Base-by-base conservation (phyloP, 2,888 invertebrate species). In the Heliconius sara region DNA sequence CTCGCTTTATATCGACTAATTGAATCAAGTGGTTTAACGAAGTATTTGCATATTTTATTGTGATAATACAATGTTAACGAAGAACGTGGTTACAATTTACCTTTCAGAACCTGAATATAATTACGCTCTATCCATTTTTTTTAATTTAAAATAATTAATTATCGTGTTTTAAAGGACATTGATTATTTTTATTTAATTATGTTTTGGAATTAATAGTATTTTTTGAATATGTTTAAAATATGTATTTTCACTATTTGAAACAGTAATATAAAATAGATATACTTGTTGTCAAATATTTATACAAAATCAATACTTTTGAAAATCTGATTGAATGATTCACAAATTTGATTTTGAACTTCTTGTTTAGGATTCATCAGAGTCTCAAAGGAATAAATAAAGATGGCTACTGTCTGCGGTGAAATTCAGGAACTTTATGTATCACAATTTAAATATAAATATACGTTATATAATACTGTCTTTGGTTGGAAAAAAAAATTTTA, bases 21-120 rank as follows among this genome's bases (percentile, higher is more conserved):
- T 79, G 70, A 76, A 83, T 83, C 79, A 79, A 27, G 72, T 74
- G 81, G 80, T 71, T 82, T 83, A 80, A 79, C 80, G 81, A 82
- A 81, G 77, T 78, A 83, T 84, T 84, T 84, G 82, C 84, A 84
- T 83, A 84, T 79, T 83, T 80, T 75, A 83, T 81, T 82, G 78
- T 78, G 22, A 43, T 76, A 80, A 79, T 77, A 84, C 79, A 78
- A 81, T 79, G 81, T 81, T 83, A 83, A 83, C 79, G 82, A 82
- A 82, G 65, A 80, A 78, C 39, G 52, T 70, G 76, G 70, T 76
- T 81, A 43, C 72, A 76, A 75, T 81, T 81, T 22, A 68, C n/a
- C 13, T 68, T 66, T 73, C 60, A 57, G 52, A 73, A 43, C 60
- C 72, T n/a, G 43, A 79, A 76, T 43, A 43, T 34, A 47, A 68